Percentiles rank a stretch among this genome's conserved stretches.
These are phyloP conservation scores for Drosophila bifasciata DNA, from an alignment of 1,140 invertebrate genomes.

Conservation along the genomic window DNA sequence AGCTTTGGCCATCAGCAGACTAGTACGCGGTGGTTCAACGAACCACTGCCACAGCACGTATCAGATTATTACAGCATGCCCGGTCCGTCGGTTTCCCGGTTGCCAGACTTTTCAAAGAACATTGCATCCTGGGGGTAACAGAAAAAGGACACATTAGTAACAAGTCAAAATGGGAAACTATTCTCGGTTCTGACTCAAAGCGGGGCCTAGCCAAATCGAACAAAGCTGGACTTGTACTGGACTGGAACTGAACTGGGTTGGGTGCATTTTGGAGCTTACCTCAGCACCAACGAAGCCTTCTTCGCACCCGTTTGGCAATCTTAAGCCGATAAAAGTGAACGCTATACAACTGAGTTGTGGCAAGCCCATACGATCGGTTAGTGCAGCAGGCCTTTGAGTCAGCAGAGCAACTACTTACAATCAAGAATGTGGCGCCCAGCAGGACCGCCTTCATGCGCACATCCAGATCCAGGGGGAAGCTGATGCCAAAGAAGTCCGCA, in stretches of 20 bases:
- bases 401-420: constrained; percentile 86
- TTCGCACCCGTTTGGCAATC: constrained; percentile 41
- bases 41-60: constrained; percentile 13
- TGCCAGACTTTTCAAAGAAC: constrained; percentile 88
- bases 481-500: constrained; percentile 91
- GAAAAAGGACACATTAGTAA: neutral
- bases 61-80: constrained; percentile 68
- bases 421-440: constrained; percentile 90
- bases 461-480: constrained; percentile 92
- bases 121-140: constrained; percentile 88
- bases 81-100: constrained; percentile 71
- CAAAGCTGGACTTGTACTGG: constrained; percentile 21
- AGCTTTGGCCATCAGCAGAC: constrained; percentile 63
- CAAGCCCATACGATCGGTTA: constrained; percentile 8
- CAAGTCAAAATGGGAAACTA: neutral
- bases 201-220: constrained; percentile 32
- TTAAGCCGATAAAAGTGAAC: constrained; percentile 52
- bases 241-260: constrained; percentile 3
- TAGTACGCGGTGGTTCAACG: constrained; percentile 71
- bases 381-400: neutral
- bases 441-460: constrained; percentile 92
- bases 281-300: constrained; percentile 49
- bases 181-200: neutral
- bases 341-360: constrained; percentile 39
- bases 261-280: constrained; percentile 28